Evolutionary conservation across 2,113 vertebrate species (phyloP).

Genomic region (Mola mola): DNA sequence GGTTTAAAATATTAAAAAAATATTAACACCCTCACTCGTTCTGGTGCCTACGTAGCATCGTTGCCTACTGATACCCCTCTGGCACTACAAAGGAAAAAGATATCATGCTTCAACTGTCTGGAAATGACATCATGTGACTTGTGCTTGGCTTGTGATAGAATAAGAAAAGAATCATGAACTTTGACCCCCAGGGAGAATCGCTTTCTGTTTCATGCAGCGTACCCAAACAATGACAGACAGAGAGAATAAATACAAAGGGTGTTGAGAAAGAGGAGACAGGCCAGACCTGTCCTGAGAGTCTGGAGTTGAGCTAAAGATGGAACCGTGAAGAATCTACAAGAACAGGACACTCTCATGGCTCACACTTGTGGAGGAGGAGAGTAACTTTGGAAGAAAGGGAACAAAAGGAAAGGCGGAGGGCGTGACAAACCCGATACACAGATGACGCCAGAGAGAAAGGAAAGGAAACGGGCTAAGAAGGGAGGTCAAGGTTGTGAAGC

Average conservation of each 20-base stretch:
- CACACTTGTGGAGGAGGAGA: constrained; percentile 35
- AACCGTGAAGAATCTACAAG: too few relatives aligned
- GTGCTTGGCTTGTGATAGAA: neutral
- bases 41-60: too few relatives aligned
- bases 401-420: constrained; percentile 21
- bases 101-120: too few relatives aligned
- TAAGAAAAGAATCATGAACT: neutral
- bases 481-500: constrained; percentile 51
- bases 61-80: too few relatives aligned
- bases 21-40: too few relatives aligned
- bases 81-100: too few relatives aligned
- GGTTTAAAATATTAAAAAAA: too few relatives aligned
- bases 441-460: constrained; percentile 13
- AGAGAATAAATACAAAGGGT: constrained; percentile 24
- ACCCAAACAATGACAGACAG: constrained; percentile 9
- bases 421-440: constrained; percentile 15
- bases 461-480: constrained; percentile 15
- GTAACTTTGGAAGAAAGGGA: constrained; percentile 15
- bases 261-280: too few relatives aligned
- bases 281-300: constrained; percentile 44
- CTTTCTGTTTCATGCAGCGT: constrained; percentile 34
- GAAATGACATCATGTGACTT: too few relatives aligned
- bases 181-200: constrained; percentile 25
- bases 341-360: constrained; percentile 39
- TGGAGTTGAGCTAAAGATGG: constrained; percentile 43